Percentiles rank a stretch among this genome's conserved stretches.
Evolutionary conservation across 1,140 invertebrate species (phyloP).

Genomic region (Brachionus sp.): DNA sequence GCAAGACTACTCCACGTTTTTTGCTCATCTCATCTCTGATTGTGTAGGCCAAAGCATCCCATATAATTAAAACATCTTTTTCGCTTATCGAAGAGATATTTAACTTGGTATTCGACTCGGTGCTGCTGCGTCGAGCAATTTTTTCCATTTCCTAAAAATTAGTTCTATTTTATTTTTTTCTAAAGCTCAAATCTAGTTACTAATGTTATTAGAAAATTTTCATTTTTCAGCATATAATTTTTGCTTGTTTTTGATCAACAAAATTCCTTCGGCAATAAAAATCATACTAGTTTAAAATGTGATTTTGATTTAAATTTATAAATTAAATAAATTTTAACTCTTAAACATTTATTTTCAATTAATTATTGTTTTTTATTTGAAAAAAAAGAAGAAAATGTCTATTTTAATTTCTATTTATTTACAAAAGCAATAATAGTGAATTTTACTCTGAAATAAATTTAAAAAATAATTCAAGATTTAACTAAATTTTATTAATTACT

Average conservation of each 20-base stretch:
- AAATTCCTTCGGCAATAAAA: background rate
- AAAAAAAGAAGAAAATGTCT: background rate
- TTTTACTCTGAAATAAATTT: no score
- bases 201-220: background rate
- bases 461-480: no score
- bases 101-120: background rate
- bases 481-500: no score
- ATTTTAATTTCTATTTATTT: no score
- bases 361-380: background rate
- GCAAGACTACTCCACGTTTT: slow-evolving; percentile 29
- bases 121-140: background rate
- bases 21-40: slow-evolving; percentile 38
- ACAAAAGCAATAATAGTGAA: no score
- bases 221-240: background rate
- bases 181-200: background rate
- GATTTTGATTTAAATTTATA: background rate
- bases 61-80: slow-evolving; percentile 41
- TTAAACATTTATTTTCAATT: background rate
- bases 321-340: background rate
- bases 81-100: background rate
- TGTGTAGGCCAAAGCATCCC: slow-evolving; percentile 17
- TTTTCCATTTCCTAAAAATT: background rate
- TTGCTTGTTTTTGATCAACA: background rate
- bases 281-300: background rate
- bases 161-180: background rate